A percentile compares a stretch with the other conserved stretches of the same genome.
Conservation (phyloP, 2,113 vertebrate species). For the Istiophorus platypterus region DNA sequence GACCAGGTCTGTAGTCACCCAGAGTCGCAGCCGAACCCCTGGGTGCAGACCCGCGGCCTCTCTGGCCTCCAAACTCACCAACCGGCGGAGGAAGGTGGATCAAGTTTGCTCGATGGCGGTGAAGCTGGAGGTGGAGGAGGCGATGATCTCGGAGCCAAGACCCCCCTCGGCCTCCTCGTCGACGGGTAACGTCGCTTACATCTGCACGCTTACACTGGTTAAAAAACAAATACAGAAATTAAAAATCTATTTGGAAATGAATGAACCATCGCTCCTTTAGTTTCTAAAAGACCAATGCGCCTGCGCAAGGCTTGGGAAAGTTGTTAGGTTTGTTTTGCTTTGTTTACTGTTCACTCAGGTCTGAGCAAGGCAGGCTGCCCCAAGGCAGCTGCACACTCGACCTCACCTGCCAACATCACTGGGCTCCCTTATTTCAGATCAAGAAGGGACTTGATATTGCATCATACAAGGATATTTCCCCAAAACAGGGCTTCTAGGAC, state of each 20-base stretch:
- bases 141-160: conserved; percentile 38
- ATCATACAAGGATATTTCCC: too few relatives aligned
- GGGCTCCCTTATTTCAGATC: too few relatives aligned
- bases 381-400: neutral
- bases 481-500: too few relatives aligned
- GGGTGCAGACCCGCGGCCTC: conserved; percentile 17
- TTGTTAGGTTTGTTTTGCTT: neutral
- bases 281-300: neutral
- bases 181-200: conserved; percentile 35
- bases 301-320: neutral
- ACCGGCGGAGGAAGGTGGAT: neutral
- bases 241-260: neutral
- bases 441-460: too few relatives aligned
- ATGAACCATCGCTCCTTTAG: neutral
- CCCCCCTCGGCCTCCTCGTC: conserved; percentile 19
- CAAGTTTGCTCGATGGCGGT: conserved; percentile 40
- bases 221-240: too few relatives aligned
- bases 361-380: neutral
- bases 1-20: conserved; percentile 26
- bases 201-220: neutral
- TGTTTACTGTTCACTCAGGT: neutral
- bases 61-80: conserved; percentile 57
- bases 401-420: neutral
- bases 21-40: conserved; percentile 1
- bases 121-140: conserved; percentile 74